These are phyloP conservation scores for Polypedilum vanderplanki DNA, from an alignment of 1,140 invertebrate species.

Conservation along the genomic window DNA sequence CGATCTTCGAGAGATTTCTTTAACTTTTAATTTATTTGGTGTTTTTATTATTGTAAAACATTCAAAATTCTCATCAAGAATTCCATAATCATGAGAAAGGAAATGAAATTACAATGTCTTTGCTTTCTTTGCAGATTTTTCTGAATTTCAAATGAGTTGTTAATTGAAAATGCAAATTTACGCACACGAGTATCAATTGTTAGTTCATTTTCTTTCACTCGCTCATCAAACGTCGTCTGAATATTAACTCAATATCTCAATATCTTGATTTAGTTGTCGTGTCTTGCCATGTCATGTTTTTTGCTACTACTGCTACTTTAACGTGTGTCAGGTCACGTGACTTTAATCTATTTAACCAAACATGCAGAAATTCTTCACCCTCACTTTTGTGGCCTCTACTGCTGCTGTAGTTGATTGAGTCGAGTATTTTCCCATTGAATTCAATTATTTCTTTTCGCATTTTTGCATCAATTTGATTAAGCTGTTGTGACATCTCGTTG, in stretches of 20 bases:
- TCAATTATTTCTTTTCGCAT: slow-evolving; percentile 22
- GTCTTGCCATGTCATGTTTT: slow-evolving; percentile 27
- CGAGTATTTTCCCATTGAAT: slow-evolving; percentile 5
- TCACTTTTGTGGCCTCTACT: slow-evolving; percentile 1
- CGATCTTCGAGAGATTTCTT: no score
- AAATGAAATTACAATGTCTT: neutral
- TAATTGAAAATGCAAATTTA: slow-evolving; percentile 27
- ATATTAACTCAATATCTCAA: slow-evolving; percentile 19
- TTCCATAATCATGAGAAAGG: neutral
- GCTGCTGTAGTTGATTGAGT: neutral
- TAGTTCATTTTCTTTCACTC: neutral
- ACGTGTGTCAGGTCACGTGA: slow-evolving; percentile 22
- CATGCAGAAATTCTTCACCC: neutral
- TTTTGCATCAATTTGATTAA: slow-evolving; percentile 25
- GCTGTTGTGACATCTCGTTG: slow-evolving; percentile 23
- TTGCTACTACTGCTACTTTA: neutral
- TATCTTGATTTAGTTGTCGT: slow-evolving; percentile 15
- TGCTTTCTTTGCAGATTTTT: neutral
- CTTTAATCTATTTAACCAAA: slow-evolving; percentile 29
- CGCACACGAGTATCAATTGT: neutral
- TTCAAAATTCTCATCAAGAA: no score
- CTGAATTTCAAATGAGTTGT: neutral
- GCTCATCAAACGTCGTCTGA: neutral
- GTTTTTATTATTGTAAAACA: no score
- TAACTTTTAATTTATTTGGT: no score